These are phyloP conservation scores for Hoplostethus mediterraneus DNA, from an alignment of 2,797 vertebrate genomes.

Conservation along the genomic window DNA sequence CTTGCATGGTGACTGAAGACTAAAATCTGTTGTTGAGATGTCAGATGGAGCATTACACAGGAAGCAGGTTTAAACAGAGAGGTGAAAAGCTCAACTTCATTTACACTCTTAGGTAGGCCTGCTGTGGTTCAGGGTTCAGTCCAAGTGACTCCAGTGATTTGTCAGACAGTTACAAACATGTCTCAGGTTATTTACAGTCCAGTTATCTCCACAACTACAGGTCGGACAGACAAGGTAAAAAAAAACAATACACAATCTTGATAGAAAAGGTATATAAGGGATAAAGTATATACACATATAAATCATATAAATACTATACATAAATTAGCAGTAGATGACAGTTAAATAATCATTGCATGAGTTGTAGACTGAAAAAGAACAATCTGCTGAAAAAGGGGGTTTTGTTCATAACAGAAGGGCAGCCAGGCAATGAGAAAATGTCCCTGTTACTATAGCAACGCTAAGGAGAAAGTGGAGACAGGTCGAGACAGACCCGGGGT, in stretches of 20 bases:
- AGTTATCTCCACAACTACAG: slow-evolving; percentile 57
- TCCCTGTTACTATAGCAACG: slow-evolving; percentile 38
- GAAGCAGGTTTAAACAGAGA: background rate
- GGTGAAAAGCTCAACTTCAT: slow-evolving; percentile 15
- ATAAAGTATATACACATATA: slow-evolving; percentile 79
- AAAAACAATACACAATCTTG: slow-evolving; percentile 51
- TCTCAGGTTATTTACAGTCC: slow-evolving; percentile 61
- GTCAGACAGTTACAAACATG: slow-evolving; percentile 47
- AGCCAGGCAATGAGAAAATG: slow-evolving; percentile 43
- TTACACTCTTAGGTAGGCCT: slow-evolving; percentile 8
- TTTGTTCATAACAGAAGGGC: slow-evolving; percentile 33
- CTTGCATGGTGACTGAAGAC: slow-evolving; percentile 11
- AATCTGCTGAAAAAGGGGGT: slow-evolving; percentile 36
- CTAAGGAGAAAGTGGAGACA: slow-evolving; percentile 41
- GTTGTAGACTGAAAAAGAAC: slow-evolving; percentile 21
- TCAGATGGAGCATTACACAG: slow-evolving; percentile 25
- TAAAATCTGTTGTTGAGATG: slow-evolving; percentile 9
- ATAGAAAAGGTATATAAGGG: slow-evolving; percentile 71
- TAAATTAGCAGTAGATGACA: slow-evolving; percentile 67
- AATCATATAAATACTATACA: slow-evolving; percentile 76
- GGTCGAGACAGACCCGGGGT: slow-evolving; percentile 41
- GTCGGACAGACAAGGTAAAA: slow-evolving; percentile 47
- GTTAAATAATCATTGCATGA: slow-evolving; percentile 58
- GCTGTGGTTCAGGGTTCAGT: slow-evolving; percentile 30
- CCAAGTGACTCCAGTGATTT: slow-evolving; percentile 37